A percentile compares a stretch with the other conserved stretches of the same genome.
These are phyloP conservation scores for Malaclemys terrapin DNA, from an alignment of 2,113 vertebrate genomes.

Conservation along the genomic window DNA sequence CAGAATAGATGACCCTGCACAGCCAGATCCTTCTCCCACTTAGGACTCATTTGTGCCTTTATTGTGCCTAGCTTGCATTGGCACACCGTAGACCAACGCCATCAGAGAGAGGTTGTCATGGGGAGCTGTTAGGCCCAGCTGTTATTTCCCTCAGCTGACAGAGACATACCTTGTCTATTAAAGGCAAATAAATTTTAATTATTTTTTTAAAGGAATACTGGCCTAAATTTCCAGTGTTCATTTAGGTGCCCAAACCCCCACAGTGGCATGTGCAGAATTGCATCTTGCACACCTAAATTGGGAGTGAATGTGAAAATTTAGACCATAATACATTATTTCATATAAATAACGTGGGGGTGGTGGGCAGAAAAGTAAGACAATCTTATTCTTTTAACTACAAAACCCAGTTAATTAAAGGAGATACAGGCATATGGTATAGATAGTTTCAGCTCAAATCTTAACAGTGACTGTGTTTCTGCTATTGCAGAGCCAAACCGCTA, in stretches of 20 bases:
- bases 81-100: too few species aligned
- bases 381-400: constrained; percentile 16
- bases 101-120: background rate
- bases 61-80: too few species aligned
- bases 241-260: background rate
- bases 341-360: background rate
- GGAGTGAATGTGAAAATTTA: background rate
- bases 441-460: constrained; percentile 8
- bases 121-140: background rate
- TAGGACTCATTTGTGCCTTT: too few species aligned
- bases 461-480: background rate
- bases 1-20: background rate
- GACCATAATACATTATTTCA: background rate
- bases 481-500: background rate
- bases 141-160: background rate
- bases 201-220: background rate
- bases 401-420: background rate
- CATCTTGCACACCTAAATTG: background rate
- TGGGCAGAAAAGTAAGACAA: background rate
- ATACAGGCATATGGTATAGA: background rate
- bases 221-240: background rate
- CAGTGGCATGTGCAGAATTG: background rate
- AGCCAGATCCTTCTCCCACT: background rate
- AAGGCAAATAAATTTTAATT: background rate
- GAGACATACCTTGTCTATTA: background rate